Percentiles rank a stretch among this genome's conserved stretches.
Evolutionary conservation across 2,888 invertebrate species (phyloP).

Genomic region (Frankliniella intonsa): DNA sequence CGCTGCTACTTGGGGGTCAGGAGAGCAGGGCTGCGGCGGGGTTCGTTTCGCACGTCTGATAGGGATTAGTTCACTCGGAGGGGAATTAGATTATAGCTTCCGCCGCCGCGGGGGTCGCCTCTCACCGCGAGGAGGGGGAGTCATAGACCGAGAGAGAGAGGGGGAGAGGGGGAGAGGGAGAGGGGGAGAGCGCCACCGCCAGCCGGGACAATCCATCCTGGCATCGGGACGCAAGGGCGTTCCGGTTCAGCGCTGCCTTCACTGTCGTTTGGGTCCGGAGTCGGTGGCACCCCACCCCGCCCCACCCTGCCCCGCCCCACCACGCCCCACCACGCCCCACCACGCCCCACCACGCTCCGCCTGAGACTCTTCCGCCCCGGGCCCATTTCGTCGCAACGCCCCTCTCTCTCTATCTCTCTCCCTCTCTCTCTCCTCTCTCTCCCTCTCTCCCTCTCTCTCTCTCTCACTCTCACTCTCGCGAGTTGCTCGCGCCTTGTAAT

Average conservation of each 20-base stretch:
- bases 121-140: background rate
- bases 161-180: background rate
- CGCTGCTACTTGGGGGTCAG: no score
- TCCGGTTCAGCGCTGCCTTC: background rate
- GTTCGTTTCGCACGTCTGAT: conserved; percentile 11
- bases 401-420: conserved; percentile 40
- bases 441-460: background rate
- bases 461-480: conserved; percentile 18
- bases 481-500: background rate
- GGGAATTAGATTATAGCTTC: conserved; percentile 28
- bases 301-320: conserved; percentile 17
- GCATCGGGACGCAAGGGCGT: conserved; percentile 10
- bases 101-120: background rate
- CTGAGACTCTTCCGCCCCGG: conserved; percentile 32
- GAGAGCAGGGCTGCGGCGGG: background rate
- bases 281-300: background rate
- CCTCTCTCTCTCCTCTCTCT: conserved; percentile 29
- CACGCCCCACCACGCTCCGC: conserved; percentile 30
- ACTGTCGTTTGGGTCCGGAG: background rate
- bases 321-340: conserved; percentile 28
- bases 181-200: background rate
- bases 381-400: conserved; percentile 40
- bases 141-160: background rate
- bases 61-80: conserved; percentile 14
- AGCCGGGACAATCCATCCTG: background rate